phyloP scores from a whole-genome alignment of 2,113 vertebrate species.

The Vidua chalybeata region DNA sequence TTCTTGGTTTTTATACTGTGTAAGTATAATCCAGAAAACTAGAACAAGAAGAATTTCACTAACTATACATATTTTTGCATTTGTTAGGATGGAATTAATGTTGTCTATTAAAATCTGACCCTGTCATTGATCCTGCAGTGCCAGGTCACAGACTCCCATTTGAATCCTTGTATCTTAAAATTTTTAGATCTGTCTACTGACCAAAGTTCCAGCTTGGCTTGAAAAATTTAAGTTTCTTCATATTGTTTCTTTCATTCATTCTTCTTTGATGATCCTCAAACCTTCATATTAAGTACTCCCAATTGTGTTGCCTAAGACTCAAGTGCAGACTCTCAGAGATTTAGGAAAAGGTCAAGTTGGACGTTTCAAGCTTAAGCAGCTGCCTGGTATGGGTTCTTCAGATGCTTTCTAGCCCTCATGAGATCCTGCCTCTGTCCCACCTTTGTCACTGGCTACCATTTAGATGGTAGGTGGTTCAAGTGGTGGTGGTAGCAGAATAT shows the following conservation, averaged over 20 bases:
- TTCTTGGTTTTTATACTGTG: not conserved
- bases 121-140: not conserved
- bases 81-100: not conserved
- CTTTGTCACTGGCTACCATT: not conserved
- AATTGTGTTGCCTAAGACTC: not conserved
- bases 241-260: not conserved
- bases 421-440: not conserved
- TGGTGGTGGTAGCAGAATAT: not conserved
- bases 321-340: not conserved
- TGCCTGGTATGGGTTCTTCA: not conserved
- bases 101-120: not conserved
- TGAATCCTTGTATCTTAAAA: not conserved
- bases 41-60: not conserved
- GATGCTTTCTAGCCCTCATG: not conserved
- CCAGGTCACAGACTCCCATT: not conserved
- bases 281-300: not conserved
- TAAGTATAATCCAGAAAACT: not conserved
- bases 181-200: not conserved
- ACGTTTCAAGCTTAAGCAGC: not conserved
- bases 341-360: not conserved
- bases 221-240: not conserved
- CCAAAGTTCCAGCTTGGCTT: not conserved
- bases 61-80: not conserved
- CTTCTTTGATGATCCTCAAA: not conserved
- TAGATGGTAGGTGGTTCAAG: not conserved